Percentiles rank a stretch among this genome's conserved stretches.
phyloP scores from a whole-genome alignment of 2,888 invertebrate species.

The Drosophila yooni region DNA sequence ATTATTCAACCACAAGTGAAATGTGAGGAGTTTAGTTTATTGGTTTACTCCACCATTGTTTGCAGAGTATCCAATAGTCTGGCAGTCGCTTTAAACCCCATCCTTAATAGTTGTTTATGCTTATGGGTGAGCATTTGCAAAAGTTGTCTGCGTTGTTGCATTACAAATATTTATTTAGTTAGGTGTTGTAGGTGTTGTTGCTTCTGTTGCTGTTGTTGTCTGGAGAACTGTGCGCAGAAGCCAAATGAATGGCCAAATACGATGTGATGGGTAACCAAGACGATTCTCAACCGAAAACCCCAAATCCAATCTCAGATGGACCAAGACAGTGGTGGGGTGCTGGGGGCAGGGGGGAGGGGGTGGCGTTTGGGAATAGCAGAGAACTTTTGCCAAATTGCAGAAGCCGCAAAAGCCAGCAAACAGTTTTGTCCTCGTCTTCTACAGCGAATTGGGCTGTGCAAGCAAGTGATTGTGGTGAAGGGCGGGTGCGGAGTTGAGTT shows the following conservation, averaged over 20 bases:
- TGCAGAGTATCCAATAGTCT: not conserved
- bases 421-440: conserved; percentile 43
- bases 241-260: conserved; percentile 25
- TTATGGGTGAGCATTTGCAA: conserved; percentile 23
- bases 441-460: conserved; percentile 32
- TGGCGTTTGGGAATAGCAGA: not conserved
- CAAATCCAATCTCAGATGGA: conserved; percentile 44
- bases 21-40: not conserved
- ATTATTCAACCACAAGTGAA: not conserved
- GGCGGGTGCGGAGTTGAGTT: not conserved
- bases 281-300: conserved; percentile 1
- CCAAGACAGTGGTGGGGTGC: not conserved
- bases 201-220: not conserved
- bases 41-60: not conserved
- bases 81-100: not conserved
- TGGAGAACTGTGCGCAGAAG: not conserved
- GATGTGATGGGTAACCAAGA: conserved; percentile 1
- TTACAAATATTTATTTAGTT: conserved; percentile 50
- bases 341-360: not conserved
- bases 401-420: conserved; percentile 51
- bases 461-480: not conserved
- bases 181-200: conserved; percentile 11
- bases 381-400: conserved; percentile 55
- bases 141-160: conserved; percentile 18
- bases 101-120: conserved; percentile 28